Evolutionary conservation across 92 coral and sea anemone species (phyloP).

Genomic region (Micromussa lordhowensis): DNA sequence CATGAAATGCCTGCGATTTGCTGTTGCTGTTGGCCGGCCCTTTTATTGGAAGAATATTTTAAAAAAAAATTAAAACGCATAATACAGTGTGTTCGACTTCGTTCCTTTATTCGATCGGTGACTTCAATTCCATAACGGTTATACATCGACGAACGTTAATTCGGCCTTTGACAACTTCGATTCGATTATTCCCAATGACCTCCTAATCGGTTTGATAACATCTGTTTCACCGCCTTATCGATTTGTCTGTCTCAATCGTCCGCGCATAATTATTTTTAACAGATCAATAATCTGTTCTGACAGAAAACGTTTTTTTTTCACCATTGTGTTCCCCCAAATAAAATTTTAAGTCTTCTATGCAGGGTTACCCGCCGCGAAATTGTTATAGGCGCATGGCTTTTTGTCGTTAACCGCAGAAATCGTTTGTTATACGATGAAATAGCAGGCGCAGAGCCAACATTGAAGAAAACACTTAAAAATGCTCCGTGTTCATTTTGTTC

Average conservation of each 20-base stretch:
- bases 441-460: neutral
- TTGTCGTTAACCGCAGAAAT: neutral
- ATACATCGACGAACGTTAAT: neutral
- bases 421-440: neutral
- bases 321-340: neutral
- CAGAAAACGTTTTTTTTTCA: neutral
- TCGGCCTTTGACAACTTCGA: neutral
- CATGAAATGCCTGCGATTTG: neutral
- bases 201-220: neutral
- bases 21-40: constrained; percentile 8
- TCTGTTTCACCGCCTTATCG: neutral
- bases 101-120: neutral
- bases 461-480: neutral
- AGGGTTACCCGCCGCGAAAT: neutral
- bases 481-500: neutral
- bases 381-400: constrained; percentile 8
- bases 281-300: neutral
- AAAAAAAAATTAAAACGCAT: neutral
- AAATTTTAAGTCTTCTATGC: neutral
- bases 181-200: neutral
- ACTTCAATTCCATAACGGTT: neutral
- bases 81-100: neutral
- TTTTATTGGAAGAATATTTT: neutral
- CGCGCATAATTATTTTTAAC: neutral
- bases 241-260: neutral